A percentile compares a stretch with the other conserved stretches of the same genome.
phyloP scores from a whole-genome alignment of 2,113 vertebrate genomes.

The Tragulus kanchil region DNA sequence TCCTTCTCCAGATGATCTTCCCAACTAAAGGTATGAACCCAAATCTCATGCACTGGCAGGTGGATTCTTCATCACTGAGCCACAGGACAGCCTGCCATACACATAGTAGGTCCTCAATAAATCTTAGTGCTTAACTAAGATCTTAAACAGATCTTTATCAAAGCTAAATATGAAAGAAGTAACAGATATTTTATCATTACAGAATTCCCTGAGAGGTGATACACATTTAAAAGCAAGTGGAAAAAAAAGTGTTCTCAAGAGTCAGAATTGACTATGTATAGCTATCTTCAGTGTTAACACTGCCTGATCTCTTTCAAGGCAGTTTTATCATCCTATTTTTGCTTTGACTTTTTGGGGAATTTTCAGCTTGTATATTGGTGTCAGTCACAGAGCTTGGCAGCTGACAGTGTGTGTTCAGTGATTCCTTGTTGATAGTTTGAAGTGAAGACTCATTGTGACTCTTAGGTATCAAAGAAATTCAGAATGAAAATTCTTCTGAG shows the following conservation, averaged over 20 bases:
- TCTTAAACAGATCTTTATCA: neutral
- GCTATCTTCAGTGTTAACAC: neutral
- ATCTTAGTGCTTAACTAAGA: slow-evolving; percentile 1
- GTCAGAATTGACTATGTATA: neutral
- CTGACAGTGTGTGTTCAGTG: neutral
- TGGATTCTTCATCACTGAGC: neutral
- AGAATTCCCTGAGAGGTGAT: neutral
- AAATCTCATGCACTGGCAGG: neutral
- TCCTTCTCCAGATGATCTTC: neutral
- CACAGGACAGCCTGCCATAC: neutral
- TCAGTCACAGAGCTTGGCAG: neutral
- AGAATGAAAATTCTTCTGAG: neutral
- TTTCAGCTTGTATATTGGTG: neutral
- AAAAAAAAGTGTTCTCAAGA: neutral
- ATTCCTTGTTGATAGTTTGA: neutral
- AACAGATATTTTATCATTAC: neutral
- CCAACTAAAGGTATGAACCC: neutral
- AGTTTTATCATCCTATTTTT: slow-evolving; percentile 65
- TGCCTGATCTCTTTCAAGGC: neutral
- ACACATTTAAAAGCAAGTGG: slow-evolving; percentile 31
- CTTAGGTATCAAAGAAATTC: neutral
- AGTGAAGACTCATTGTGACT: neutral
- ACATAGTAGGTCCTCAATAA: neutral
- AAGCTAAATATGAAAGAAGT: neutral
- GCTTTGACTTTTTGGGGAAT: slow-evolving; percentile 56